Base-by-base conservation (phyloP, 2,797 vertebrate species). In the Pseudochromis fuscus region DNA sequence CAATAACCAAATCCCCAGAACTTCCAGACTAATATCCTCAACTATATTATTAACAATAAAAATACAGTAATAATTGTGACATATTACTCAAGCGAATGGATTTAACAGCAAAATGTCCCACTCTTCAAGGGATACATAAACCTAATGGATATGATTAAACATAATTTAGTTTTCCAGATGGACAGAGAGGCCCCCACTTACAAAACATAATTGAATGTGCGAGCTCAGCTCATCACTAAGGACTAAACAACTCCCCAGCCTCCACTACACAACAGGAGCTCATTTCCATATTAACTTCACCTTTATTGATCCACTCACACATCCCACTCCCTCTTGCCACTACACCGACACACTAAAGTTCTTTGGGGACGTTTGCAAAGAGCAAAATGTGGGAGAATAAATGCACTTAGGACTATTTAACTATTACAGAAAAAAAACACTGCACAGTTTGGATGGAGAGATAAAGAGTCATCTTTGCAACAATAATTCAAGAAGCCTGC, bases 111-210 rank as follows among this genome's bases (percentile, higher is more conserved):
- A 81, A 82, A 83, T 19, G 67, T 85, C 72, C 82, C 55, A 65
- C 77, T 87, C 61, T 89, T 88, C 42, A 72, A 86, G 75, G 72
- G 73, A 81, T 68, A 73, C 75, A 85, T 82, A 77, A 85, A 82
- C 77, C 67, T 89, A 87, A 91, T 88, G 83, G 82, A 87, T 82
- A 88, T 82, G 77, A 91, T 91, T 89, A 87, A 91, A 86, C 63
- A 82, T 81, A 82, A 89, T 89, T 81, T 79, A 79, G 80, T 77
- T 88, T 84, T 91, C 87, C 87, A 91, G 88, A 88, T 92, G 87
- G 86, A 90, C 85, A 63, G 61, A 66, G 76, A 71, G 65, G 75
- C 73, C 67, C 76, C n/a, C 60, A 82, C 70, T 84, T 86, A 81
- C 61, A 18, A 73, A 86, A 86, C 81, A 75, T 88, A 92, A 91